These are phyloP conservation scores for Syncerus caffer DNA, from an alignment of 2,797 vertebrate species.

Conservation along the genomic window DNA sequence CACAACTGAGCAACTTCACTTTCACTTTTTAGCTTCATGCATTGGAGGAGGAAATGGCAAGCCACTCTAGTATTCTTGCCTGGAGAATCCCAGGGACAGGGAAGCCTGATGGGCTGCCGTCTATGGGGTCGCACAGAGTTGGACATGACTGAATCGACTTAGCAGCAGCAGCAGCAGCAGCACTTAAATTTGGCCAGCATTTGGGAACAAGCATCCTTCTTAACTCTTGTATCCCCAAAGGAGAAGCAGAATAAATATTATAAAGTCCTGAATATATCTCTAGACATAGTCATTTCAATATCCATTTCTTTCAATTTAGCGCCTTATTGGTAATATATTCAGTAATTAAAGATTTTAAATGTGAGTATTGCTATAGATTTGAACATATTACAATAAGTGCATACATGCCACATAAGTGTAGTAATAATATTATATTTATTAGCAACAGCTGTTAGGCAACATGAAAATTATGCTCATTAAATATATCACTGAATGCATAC, in stretches of 20 bases:
- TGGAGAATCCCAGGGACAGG: no score
- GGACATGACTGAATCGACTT: no score
- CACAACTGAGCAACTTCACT: no score
- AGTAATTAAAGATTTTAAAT: conserved; percentile 26
- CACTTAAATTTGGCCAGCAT: not conserved
- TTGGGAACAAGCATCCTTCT: not conserved
- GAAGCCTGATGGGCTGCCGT: no score
- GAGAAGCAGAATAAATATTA: not conserved
- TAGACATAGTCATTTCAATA: not conserved
- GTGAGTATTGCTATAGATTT: not conserved
- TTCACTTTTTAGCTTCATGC: no score
- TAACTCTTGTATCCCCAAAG: not conserved
- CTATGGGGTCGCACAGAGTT: no score
- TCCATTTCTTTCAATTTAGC: not conserved
- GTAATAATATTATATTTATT: not conserved
- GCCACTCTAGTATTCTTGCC: no score
- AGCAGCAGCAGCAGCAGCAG: no score
- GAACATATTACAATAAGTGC: not conserved
- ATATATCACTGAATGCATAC: not conserved
- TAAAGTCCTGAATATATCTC: not conserved
- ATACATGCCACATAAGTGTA: not conserved
- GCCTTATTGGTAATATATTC: not conserved
- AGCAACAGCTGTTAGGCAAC: not conserved
- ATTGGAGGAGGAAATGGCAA: no score
- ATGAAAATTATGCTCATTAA: not conserved